Conservation (phyloP, 2,888 invertebrate species). For the Plusia festucae region DNA sequence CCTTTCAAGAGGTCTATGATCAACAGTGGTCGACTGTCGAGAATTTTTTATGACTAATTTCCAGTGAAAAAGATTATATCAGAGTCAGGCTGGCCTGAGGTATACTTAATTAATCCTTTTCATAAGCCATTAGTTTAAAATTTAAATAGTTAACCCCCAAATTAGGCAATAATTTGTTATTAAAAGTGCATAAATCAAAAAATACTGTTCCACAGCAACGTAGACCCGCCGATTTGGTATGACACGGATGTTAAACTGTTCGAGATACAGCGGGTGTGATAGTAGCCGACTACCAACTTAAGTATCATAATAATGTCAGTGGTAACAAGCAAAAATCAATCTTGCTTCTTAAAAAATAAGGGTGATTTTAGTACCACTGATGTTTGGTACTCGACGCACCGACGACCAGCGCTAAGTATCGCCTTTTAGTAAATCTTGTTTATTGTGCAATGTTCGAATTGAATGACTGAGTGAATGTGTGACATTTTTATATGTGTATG, state of each 20-base stretch:
- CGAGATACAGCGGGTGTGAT: constrained; percentile 98
- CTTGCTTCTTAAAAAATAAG: background rate
- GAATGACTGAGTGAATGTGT: background rate
- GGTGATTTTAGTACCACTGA: background rate
- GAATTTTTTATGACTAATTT: too few relatives aligned
- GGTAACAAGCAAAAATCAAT: background rate
- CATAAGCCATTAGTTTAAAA: too few relatives aligned
- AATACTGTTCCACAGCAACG: constrained; percentile 91
- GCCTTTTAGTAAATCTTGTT: constrained; percentile 4
- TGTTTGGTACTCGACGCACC: background rate
- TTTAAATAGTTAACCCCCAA: background rate
- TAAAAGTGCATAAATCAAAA: background rate
- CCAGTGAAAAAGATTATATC: too few relatives aligned
- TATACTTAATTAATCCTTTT: too few relatives aligned
- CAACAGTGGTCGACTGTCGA: too few relatives aligned
- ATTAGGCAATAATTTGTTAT: background rate
- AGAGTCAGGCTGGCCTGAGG: too few relatives aligned
- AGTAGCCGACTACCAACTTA: background rate
- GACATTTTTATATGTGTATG: constrained; percentile 1
- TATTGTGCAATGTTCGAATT: constrained; percentile 1
- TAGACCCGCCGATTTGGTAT: constrained; percentile 99
- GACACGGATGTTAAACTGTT: constrained; percentile 99
- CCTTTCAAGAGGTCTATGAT: too few relatives aligned
- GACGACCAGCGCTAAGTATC: constrained; percentile 2
- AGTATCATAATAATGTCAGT: background rate